Evolutionary conservation across 2,888 invertebrate species (phyloP), one percentile per base, ranked within the genome.

Genomic region (Coleophora deauratella): DNA sequence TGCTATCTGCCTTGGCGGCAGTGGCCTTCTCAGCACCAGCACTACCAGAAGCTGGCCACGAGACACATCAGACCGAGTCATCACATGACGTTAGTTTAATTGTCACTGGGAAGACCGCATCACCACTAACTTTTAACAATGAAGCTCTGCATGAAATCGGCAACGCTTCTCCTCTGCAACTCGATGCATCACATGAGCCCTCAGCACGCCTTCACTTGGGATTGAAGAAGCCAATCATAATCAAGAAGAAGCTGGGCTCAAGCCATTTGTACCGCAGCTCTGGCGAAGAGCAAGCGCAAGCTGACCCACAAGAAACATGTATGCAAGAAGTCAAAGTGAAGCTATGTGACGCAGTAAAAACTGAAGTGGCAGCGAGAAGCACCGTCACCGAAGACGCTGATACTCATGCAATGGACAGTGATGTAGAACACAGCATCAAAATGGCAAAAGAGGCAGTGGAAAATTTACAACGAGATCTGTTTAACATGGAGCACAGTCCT

Each of bases 361-460:
- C 38, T 49, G 60, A 3, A 51, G 46, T 13, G 57, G 63, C 8
- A 52, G 56, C 38, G 47, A 59, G 46, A 61, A 47, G 36, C 33
- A 43, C 67, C 13, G 46, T 45, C 0, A 52, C 55, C 13, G 62
- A 62, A 41, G 54, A 56, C 9, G 46, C 38, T 4, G 44, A 58
- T 4, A 50, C 50, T 12, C 52, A 57, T 32, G 49, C 57, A 30
- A 54, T 63, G 1, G 69, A 74, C 42, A 66, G 62, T 30, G 72
- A 78, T 35, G 66, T 82, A 55, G 69, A 76, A 50, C 60, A 67
- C n/a, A 81, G 68, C 43, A 70, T 82, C 40, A 63, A 64, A 42
- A 65, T 73, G 59, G 82, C 80, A 11, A 79, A 75, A 47, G 73
- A 74, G 62, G 81, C 80, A 1, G 71, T 82, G n/a, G 73, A 81